phyloP scores from a whole-genome alignment of 2,888 invertebrate species.

The Slavum lentiscoides region DNA sequence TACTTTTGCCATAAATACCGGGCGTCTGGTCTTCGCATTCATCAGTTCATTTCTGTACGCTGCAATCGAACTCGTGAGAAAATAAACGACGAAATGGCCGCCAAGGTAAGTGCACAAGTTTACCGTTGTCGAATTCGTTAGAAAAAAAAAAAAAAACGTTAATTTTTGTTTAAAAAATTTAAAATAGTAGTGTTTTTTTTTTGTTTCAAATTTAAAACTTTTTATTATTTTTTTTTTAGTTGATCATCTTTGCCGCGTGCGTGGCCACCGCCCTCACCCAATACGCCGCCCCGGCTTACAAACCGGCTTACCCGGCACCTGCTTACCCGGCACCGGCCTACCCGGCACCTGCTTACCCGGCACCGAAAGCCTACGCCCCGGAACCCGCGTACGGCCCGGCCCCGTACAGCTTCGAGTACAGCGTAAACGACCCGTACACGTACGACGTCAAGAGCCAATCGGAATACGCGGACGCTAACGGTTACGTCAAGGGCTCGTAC shows the following conservation, averaged over 20 bases:
- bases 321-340: slow-evolving; percentile 42
- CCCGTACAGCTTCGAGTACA: slow-evolving; percentile 53
- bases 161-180: no score
- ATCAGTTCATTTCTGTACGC: slow-evolving; percentile 28
- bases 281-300: slow-evolving; percentile 44
- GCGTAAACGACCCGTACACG: slow-evolving; percentile 51
- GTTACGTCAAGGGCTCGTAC: slow-evolving; percentile 54
- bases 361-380: slow-evolving; percentile 51
- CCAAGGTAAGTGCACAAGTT: slow-evolving; percentile 24
- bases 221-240: neutral
- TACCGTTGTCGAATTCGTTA: no score
- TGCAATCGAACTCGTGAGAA: neutral
- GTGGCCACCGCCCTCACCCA: slow-evolving; percentile 57
- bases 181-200: no score
- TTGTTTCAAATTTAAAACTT: no score
- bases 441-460: slow-evolving; percentile 52
- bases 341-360: slow-evolving; percentile 43
- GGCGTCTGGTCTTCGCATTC: neutral
- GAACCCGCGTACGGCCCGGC: slow-evolving; percentile 34
- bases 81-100: slow-evolving; percentile 32
- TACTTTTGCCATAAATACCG: slow-evolving; percentile 30
- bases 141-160: neutral
- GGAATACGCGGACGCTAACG: slow-evolving; percentile 51
- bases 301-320: slow-evolving; percentile 41
- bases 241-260: slow-evolving; percentile 50